Base-by-base conservation (phyloP, 2,113 vertebrate genomes). In the Mobula birostris region DNA sequence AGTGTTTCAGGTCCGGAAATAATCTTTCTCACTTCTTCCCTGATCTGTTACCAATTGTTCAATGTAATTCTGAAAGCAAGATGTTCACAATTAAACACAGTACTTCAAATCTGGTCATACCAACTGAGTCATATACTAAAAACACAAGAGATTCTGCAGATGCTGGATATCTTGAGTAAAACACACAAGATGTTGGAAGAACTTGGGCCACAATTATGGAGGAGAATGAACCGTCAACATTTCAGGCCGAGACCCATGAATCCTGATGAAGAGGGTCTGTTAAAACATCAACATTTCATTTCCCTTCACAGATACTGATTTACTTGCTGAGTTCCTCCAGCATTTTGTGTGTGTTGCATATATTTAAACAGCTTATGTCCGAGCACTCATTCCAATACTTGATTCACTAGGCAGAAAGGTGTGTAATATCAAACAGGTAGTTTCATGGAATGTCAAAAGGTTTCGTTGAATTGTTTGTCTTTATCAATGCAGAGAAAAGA, bases 11-110 rank as follows among this genome's bases (percentile, higher is more conserved):
- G 61, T 66, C 61, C 85, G 29, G 85, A 90, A 90, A 90, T 90
- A 90, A 90, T 90, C 85, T 66, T 90, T 90, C 32, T 90, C 61
- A 66, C n/a, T 90, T 70, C 58, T 63, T 68, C 85, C n/a, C 85
- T 68, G 85, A 90, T 66, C n/a, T 15, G 66, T 90, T 90, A 61
- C 61, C 61, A 66, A 90, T 68, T 17, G 29, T 7, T n/a, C 85
- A 68, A 90, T 19, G 85, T 68, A 90, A n/a, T 90, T 90, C 61
- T 90, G 58, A 90, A 66, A 29, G 61, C 61, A 90, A 90, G 63
- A 90, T 90, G 85, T 63, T 90, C 61, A 66, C 85, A 90, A 90
- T 68, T 90, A 63, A 68, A 68, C 29, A 32, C 61, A 66, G 61
- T 15, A 90, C 12, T 90, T 90, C 61, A 90, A 90, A 90, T 32